A percentile compares a stretch with the other conserved stretches of the same genome.
phyloP scores from a whole-genome alignment of 23 tunicate genomes.

The Corella eumyota region DNA sequence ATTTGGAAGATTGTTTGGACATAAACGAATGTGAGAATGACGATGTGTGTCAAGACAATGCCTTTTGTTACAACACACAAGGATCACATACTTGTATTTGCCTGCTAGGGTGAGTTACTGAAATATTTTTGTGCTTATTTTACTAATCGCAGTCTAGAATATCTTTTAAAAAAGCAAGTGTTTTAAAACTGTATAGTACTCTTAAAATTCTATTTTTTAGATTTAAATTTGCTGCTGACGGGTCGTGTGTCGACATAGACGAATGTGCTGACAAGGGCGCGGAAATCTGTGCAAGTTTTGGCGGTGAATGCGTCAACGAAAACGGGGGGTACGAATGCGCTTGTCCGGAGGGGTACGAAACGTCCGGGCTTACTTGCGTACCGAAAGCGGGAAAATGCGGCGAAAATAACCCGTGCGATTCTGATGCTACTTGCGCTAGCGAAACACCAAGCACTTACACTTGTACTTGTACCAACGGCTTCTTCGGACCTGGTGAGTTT shows the following conservation, averaged over 20 bases:
- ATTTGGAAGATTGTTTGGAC: constrained; percentile 11
- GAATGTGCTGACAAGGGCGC: background rate
- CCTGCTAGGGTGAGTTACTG: too few relatives aligned
- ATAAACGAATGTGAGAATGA: constrained; percentile 20
- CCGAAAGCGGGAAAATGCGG: constrained; percentile 20
- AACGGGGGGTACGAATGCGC: constrained; percentile 20
- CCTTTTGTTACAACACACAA: background rate
- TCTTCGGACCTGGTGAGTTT: constrained; percentile 13
- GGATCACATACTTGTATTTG: constrained; percentile 4
- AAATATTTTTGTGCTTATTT: too few relatives aligned
- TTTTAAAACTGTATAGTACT: too few relatives aligned
- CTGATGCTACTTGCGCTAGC: constrained; percentile 9
- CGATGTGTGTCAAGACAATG: background rate
- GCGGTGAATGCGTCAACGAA: constrained; percentile 19
- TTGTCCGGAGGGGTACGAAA: constrained; percentile 8
- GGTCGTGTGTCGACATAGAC: constrained; percentile 5
- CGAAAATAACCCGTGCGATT: constrained; percentile 9
- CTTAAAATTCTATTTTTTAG: too few relatives aligned
- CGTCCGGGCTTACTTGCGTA: constrained; percentile 10
- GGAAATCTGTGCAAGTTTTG: constrained; percentile 4
- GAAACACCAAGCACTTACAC: constrained; percentile 4
- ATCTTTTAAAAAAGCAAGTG: too few relatives aligned
- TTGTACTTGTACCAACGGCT: constrained; percentile 26
- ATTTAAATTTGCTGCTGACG: too few relatives aligned
- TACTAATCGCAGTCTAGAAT: too few relatives aligned